A percentile compares a stretch with the other conserved stretches of the same genome.
These are phyloP conservation scores for Speoplatyrhinus poulsoni DNA, from an alignment of 2,113 vertebrate genomes.

Conservation along the genomic window DNA sequence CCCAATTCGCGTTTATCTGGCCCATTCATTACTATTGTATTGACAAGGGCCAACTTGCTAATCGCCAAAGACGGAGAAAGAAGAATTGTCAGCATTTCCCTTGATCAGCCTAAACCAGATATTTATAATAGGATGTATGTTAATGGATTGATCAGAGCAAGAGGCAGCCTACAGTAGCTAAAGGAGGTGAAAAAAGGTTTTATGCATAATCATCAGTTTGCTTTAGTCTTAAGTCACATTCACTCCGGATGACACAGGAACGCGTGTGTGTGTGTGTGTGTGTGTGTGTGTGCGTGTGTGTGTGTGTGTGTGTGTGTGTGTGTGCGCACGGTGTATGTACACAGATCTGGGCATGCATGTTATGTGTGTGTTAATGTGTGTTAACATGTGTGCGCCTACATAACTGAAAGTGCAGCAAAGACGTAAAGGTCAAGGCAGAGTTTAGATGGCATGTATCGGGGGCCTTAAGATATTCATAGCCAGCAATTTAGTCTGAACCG, in stretches of 20 bases:
- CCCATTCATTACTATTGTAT: conserved; percentile 80
- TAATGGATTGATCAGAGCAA: conserved; percentile 67
- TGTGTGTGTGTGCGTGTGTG: not conserved
- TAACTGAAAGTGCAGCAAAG: conserved; percentile 33
- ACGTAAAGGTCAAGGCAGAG: conserved; percentile 78
- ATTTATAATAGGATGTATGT: conserved; percentile 71
- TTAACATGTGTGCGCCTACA: conserved; percentile 31
- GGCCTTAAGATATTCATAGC: conserved; percentile 82
- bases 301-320: conserved; percentile 18
- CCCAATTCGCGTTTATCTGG: conserved; percentile 75
- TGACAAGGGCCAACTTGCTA: conserved; percentile 77
- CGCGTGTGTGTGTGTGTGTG: not conserved
- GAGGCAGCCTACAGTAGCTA: conserved; percentile 58
- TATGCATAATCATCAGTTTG: conserved; percentile 73
- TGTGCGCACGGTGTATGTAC: conserved; percentile 23
- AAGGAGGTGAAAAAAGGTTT: conserved; percentile 40
- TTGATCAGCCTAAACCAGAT: conserved; percentile 69
- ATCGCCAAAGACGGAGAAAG: conserved; percentile 76
- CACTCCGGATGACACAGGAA: conserved; percentile 50
- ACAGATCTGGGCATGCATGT: conserved; percentile 11
- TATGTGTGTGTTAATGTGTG: conserved; percentile 18
- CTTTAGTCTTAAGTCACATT: conserved; percentile 63
- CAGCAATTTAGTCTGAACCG: conserved; percentile 77
- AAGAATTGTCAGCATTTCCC: conserved; percentile 73
- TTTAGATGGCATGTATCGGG: conserved; percentile 72